phyloP scores from a whole-genome alignment of 2,113 vertebrate genomes.

The Rhipidura dahli region DNA sequence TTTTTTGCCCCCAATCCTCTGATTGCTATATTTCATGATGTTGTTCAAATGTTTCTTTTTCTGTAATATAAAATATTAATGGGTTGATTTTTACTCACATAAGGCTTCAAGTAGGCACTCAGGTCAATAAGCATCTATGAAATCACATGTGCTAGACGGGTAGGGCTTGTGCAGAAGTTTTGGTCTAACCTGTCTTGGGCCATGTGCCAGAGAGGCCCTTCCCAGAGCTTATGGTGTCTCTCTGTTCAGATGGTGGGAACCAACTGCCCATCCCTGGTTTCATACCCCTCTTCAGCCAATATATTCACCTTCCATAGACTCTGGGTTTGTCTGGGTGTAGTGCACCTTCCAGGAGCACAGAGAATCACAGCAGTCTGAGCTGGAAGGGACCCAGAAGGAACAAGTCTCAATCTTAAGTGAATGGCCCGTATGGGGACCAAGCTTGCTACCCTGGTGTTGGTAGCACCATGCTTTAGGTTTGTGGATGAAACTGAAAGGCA shows the following conservation, averaged over 20 bases:
- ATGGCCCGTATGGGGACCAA: too few relatives aligned
- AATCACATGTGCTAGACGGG: not conserved
- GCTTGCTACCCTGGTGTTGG: not conserved
- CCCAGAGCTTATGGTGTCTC: not conserved
- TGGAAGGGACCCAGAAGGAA: not conserved
- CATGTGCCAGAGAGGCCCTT: not conserved
- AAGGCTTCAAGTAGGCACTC: not conserved
- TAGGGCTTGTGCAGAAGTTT: not conserved
- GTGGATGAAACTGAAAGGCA: not conserved
- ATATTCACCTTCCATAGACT: not conserved
- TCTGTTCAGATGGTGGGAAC: not conserved
- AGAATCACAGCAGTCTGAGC: not conserved
- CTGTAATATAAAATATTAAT: not conserved
- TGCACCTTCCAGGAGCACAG: not conserved
- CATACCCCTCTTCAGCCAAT: not conserved
- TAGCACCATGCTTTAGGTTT: not conserved
- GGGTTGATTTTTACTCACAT: not conserved
- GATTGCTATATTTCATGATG: not conserved
- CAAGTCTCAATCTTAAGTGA: not conserved
- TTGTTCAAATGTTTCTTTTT: not conserved
- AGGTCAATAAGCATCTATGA: not conserved
- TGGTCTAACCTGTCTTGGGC: not conserved
- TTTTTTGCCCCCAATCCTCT: accelerated
- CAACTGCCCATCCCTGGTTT: not conserved
- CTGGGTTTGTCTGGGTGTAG: not conserved